Evolutionary conservation across 2,113 vertebrate genomes (phyloP), one percentile per base, ranked within the genome.

Genomic region (Microtus oregoni): DNA sequence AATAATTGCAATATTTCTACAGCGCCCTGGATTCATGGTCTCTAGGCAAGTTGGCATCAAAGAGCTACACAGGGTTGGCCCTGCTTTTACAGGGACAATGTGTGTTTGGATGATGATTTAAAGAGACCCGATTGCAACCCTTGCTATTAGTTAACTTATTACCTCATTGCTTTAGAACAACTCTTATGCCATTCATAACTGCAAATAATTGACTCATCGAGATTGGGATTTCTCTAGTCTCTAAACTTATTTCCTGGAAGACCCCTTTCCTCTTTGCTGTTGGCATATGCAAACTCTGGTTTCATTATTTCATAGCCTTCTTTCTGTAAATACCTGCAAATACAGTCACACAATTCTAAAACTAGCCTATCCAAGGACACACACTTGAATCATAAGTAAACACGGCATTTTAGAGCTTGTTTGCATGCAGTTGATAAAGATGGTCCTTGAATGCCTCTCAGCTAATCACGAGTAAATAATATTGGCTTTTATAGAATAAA

Each of bases 161-260:
- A 98, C 97, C 98, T 98, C 98, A 97, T 98, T 98, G 98, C 98
- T 98, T 98, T 99, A 99, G 99, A 98, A 98, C 97, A 98, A 98
- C 96, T 96, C 94, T 97, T 97, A 96, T 97, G 98, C 98, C 99
- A 99, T 99, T 99, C 98, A 98, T 99, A 99, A 99, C 98, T 99
- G 99, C 99, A 98, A 99, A 98, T 98, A 99, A 98, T 96, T 94
- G 97, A 98, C 98, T 99, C 99, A 98, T 96, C 95, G 98, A 98
- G 98, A 98, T 97, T 98, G 83, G 87, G 79, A 98, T 97, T 99
- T 99, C 99, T 99, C 98, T 97, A 98, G 98, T 95, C 79, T 94
- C 91, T 86, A 96, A 97, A 97, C 83, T 91, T 30, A 28, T 52
- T 95, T 41, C 2, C 26, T 41, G 38, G 26, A 65, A 85, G 81